phyloP scores from a whole-genome alignment of 2,113 vertebrate species.

The Pholis gunnellus region DNA sequence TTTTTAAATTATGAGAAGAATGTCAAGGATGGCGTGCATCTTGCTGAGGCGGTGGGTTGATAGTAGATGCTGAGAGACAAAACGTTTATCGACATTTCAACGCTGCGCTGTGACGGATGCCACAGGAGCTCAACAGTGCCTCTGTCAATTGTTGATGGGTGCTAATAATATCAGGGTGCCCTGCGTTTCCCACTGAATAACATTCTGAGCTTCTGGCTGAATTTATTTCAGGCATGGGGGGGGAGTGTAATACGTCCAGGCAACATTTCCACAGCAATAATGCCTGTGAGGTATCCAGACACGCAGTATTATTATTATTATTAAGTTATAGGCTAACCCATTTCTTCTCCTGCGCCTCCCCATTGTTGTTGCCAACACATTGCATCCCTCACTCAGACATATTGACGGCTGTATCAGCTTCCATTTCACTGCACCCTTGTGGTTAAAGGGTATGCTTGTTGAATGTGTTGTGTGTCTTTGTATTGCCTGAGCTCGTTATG shows the following conservation, averaged over 20 bases:
- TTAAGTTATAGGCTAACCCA: constrained; percentile 59
- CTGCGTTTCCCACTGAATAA: constrained; percentile 19
- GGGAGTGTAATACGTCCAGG: constrained; percentile 30
- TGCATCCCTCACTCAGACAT: constrained; percentile 71
- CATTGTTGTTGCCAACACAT: constrained; percentile 64
- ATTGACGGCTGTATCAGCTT: constrained; percentile 79
- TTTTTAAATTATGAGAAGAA: constrained; percentile 8
- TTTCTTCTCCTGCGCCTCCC: constrained; percentile 32
- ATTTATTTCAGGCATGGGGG: constrained; percentile 14
- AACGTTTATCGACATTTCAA: constrained; percentile 53
- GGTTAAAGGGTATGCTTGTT: constrained; percentile 61
- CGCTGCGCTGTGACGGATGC: constrained; percentile 43
- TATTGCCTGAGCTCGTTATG: constrained; percentile 41
- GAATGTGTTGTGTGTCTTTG: constrained; percentile 62
- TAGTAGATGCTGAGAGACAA: constrained; percentile 21
- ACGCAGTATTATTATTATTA: constrained; percentile 41
- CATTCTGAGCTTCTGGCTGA: constrained; percentile 10
- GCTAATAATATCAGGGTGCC: constrained; percentile 32
- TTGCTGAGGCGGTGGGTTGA: not conserved
- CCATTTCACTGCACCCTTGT: constrained; percentile 77
- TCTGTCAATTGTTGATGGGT: constrained; percentile 72
- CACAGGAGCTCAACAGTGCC: constrained; percentile 40
- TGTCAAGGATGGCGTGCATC: not conserved
- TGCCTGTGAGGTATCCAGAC: constrained; percentile 42
- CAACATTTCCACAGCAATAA: constrained; percentile 51